phyloP scores from a whole-genome alignment of 1,140 invertebrate genomes.

The Drepana arcuata region DNA sequence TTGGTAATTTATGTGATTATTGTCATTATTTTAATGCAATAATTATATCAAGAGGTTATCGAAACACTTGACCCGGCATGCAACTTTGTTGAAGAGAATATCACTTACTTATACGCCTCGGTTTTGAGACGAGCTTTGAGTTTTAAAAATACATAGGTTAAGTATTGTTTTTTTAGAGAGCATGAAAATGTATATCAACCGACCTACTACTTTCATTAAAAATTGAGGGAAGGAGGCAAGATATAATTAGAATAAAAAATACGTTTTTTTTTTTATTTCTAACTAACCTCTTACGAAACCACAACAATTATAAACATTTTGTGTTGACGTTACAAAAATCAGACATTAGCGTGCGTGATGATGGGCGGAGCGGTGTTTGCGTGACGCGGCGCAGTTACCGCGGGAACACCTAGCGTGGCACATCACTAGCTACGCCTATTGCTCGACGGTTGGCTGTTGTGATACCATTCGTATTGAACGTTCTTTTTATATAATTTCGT shows the following conservation, averaged over 20 bases:
- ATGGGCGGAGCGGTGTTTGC: conserved; percentile 55
- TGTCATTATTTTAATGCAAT: not conserved
- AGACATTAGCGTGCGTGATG: conserved; percentile 37
- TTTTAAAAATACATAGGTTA: not conserved
- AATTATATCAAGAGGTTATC: not conserved
- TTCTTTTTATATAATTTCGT: too few species aligned
- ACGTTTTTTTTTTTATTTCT: not conserved
- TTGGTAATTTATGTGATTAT: not conserved
- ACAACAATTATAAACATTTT: conserved; percentile 7
- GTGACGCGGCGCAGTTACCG: conserved; percentile 53
- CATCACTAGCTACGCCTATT: conserved; percentile 68
- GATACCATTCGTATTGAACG: too few species aligned
- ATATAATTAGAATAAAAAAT: not conserved
- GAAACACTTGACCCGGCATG: not conserved
- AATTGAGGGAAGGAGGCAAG: not conserved
- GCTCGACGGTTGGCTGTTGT: conserved; percentile 15
- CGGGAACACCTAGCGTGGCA: conserved; percentile 55
- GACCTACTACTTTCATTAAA: too few species aligned
- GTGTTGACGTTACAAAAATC: conserved; percentile 13
- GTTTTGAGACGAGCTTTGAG: too few species aligned
- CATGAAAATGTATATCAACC: not conserved
- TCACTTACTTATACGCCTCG: too few species aligned
- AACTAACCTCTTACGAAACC: not conserved
- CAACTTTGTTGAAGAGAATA: too few species aligned
- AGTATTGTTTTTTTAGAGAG: not conserved